Evolutionary conservation across 2,113 vertebrate genomes (phyloP).

Genomic region (Bothrops jararaca): DNA sequence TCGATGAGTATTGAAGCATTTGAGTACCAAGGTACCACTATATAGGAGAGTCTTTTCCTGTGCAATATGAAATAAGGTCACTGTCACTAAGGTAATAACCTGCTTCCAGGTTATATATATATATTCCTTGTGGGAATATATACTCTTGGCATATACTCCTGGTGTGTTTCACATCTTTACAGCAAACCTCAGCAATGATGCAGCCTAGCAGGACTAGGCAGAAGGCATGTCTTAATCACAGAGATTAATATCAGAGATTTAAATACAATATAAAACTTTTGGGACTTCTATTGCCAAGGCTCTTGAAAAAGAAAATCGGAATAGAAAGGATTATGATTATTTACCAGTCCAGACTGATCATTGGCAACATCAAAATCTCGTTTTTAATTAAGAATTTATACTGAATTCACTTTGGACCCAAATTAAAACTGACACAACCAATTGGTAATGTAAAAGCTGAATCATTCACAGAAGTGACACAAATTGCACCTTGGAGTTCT

Average conservation of each 20-base stretch:
- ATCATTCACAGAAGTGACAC: neutral
- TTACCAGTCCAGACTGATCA: neutral
- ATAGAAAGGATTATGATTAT: neutral
- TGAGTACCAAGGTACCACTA: neutral
- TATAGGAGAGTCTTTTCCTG: neutral
- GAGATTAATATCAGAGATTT: neutral
- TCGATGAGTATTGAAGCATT: neutral
- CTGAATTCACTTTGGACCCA: neutral
- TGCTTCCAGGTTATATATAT: neutral
- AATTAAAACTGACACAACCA: slow-evolving; percentile 8
- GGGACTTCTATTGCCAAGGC: neutral
- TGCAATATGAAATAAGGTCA: neutral
- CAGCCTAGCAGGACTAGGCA: neutral
- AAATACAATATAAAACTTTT: neutral
- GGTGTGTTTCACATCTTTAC: neutral
- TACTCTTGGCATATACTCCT: neutral
- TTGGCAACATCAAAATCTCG: slow-evolving; percentile 4
- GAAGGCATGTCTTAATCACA: neutral
- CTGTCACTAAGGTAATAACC: neutral
- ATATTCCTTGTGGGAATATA: neutral
- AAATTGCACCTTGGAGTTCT: neutral
- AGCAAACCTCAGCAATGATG: neutral
- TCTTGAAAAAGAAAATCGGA: slow-evolving; percentile 7
- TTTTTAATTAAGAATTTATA: slow-evolving; percentile 34
- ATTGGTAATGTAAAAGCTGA: neutral